Evolutionary conservation across 2,888 invertebrate genomes (phyloP).

Genomic region (Heteropelma amictum): DNA sequence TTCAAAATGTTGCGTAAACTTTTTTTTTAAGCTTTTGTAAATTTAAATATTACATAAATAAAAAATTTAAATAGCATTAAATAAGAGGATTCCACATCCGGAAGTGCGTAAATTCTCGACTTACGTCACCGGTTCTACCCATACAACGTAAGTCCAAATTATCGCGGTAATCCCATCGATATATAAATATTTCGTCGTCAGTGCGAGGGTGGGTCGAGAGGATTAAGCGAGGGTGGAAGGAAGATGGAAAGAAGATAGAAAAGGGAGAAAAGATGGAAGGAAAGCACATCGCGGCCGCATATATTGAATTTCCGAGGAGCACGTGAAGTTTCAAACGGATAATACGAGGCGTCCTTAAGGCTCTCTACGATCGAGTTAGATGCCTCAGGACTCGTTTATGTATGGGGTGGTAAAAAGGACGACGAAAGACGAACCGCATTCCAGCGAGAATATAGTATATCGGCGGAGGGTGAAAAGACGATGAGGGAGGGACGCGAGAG

Average conservation of each 20-base stretch:
- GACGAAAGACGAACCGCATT: conserved; percentile 14
- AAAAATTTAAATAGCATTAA: too few species aligned
- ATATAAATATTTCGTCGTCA: neutral
- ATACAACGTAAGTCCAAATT: too few species aligned
- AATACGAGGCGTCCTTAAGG: conserved; percentile 68
- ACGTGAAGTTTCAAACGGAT: conserved; percentile 71
- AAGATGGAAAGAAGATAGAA: conserved; percentile 9
- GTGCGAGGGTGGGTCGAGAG: neutral
- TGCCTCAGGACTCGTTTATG: conserved; percentile 37
- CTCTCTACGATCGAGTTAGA: conserved; percentile 66
- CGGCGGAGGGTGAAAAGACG: neutral
- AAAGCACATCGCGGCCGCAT: conserved; percentile 57
- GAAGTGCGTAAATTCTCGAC: too few species aligned
- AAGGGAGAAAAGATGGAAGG: conserved; percentile 35
- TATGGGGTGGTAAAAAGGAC: conserved; percentile 16
- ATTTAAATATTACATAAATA: too few species aligned
- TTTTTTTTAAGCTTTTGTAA: too few species aligned
- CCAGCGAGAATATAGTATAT: neutral
- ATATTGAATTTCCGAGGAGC: conserved; percentile 74
- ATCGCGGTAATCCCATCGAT: too few species aligned
- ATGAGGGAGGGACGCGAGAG: neutral
- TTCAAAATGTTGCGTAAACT: too few species aligned
- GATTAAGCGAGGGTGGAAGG: neutral
- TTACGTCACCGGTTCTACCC: too few species aligned
- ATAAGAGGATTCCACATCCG: too few species aligned